phyloP scores from a whole-genome alignment of 1,140 invertebrate genomes.

The Panulirus ornatus region DNA sequence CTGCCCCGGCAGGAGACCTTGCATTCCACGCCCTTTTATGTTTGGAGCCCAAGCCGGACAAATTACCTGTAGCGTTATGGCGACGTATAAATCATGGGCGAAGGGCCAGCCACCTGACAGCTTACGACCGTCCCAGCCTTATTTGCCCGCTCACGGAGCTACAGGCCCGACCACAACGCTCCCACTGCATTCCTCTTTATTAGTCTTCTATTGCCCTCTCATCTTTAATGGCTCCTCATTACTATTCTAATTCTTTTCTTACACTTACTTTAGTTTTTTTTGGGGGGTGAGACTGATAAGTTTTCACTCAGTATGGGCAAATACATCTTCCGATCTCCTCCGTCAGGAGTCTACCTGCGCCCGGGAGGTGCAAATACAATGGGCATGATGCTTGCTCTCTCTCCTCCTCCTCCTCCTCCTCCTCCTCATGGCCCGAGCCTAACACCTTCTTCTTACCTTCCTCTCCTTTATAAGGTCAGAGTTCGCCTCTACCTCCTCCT shows the following conservation, averaged over 20 bases:
- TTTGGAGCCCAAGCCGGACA: conserved; percentile 28
- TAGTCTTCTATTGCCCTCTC: not conserved
- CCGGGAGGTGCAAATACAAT: too few relatives aligned
- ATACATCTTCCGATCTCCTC: too few relatives aligned
- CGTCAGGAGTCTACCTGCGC: too few relatives aligned
- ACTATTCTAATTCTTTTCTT: not conserved
- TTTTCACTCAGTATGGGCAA: too few relatives aligned
- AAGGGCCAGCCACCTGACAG: conserved; percentile 41
- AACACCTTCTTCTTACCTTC: too few relatives aligned
- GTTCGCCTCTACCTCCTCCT: not conserved
- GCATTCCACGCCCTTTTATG: conserved; percentile 44
- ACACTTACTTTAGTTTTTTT: not conserved
- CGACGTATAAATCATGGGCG: conserved; percentile 50
- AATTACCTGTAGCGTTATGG: conserved; percentile 57
- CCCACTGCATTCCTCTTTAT: conserved; percentile 34
- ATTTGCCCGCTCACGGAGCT: not conserved
- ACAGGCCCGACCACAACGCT: not conserved
- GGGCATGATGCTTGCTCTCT: too few relatives aligned
- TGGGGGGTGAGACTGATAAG: too few relatives aligned
- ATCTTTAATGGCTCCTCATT: not conserved
- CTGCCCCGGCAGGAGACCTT: conserved; percentile 1
- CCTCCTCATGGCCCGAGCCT: too few relatives aligned
- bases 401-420: not conserved
- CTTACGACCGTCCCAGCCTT: conserved; percentile 44
- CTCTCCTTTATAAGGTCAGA: too few relatives aligned